Base-by-base conservation (phyloP, 1,140 invertebrate genomes). In the Cydia pomonella region DNA sequence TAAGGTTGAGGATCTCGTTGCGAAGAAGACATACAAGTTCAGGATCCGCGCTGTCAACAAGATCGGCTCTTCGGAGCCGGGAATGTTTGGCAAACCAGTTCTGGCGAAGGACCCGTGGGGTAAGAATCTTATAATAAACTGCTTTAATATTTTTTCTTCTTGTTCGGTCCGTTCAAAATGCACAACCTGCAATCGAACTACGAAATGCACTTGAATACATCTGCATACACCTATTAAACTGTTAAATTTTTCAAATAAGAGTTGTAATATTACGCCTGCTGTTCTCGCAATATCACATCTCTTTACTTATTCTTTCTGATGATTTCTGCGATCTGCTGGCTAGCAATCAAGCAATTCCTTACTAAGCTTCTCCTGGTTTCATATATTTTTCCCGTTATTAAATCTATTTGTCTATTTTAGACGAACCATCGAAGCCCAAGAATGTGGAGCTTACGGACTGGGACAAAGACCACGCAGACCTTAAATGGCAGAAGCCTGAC, bases 81-180 rank as follows among this genome's bases (percentile, higher is more conserved):
- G 97, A 25, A 92, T 96, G 9, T 97, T 98, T 83, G 96, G 94
- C 76, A 98, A 97, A 87, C 95, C 97, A 33, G 96, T 98, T 29
- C 90, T 99, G 63, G 98, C 98, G 47, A 99, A 99, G 93, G 98
- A 99, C 96, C 98, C 98, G 80, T 99, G 98, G 97, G 98, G 97
- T 98, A 94, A 93, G 93, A 59, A 23, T 53, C 16, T 38, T 10
- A 38, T 38, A 38, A 38, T 13, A 16, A 16, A 16, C 12, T 44
- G 3, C 2, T 9, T 10, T 10, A 12, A 9, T 59, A 18, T 23
- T 23, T 59, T 7, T 23, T n/a, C 21, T 59, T 59, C 4, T 44
- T 3, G 38, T 44, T 6, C 29, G 29, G 29, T 33, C 29, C 29
- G 29, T 6, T 33, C 3, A 33, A 6, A 33, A 33, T 33, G 29